Conservation (phyloP, 2,888 invertebrate genomes). For the Phymatocera aterrima region DNA sequence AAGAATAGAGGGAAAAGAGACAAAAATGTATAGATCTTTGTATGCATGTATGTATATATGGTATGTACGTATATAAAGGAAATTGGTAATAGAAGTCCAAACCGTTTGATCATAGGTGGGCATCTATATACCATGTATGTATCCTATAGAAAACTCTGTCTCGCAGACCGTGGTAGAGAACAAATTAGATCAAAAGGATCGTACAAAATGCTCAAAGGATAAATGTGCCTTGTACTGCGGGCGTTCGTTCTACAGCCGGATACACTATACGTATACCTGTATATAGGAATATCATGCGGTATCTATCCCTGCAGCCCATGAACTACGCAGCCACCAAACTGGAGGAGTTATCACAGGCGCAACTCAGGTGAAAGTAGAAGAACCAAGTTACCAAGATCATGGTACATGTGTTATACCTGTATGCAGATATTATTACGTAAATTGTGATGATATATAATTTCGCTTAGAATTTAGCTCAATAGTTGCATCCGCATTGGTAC, state of each 20-base stretch:
- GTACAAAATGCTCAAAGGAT: constrained; percentile 23
- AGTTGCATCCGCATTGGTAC: too few species aligned
- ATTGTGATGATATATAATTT: not conserved
- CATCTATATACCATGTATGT: too few species aligned
- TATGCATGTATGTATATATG: too few species aligned
- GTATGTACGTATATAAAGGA: not conserved
- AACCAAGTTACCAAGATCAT: too few species aligned
- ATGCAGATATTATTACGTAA: not conserved
- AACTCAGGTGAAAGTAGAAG: not conserved
- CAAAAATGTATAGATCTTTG: too few species aligned
- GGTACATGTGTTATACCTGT: too few species aligned
- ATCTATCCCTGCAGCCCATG: not conserved
- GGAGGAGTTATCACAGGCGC: not conserved
- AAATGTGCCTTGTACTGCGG: too few species aligned
- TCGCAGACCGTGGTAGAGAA: not conserved
- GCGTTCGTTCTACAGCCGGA: not conserved
- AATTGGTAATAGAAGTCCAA: not conserved
- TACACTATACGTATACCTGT: not conserved
- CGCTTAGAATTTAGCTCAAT: not conserved
- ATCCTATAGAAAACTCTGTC: not conserved
- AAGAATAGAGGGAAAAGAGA: not conserved
- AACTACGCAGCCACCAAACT: not conserved
- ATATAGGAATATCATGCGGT: constrained; percentile 6
- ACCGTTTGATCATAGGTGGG: constrained; percentile 40
- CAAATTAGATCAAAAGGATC: constrained; percentile 38